Percentiles rank a stretch among this genome's conserved stretches.
Conservation (phyloP, 2,797 vertebrate genomes). For the Tangara arthus region DNA sequence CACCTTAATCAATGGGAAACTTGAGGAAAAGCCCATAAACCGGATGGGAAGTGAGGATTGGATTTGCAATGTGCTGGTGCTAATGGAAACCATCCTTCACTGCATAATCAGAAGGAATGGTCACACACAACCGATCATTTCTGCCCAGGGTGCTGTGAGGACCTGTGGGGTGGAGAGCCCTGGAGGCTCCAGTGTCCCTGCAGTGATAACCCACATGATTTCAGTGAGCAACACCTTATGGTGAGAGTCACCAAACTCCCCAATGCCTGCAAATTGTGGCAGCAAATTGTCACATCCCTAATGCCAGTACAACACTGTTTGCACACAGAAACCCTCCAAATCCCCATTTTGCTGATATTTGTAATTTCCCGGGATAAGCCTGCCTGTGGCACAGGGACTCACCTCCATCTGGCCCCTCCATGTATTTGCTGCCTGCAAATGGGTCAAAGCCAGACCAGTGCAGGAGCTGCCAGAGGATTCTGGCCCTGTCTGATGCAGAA, state of each 20-base stretch:
- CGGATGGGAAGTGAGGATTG: neutral
- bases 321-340: neutral
- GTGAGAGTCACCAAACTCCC: neutral
- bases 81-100: neutral
- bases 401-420: rapidly evolving
- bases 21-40: neutral
- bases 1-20: neutral
- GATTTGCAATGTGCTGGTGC: neutral
- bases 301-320: neutral
- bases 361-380: neutral
- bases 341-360: neutral
- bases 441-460: neutral
- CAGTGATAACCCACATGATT: neutral
- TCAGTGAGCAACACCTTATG: neutral
- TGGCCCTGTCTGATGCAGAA: neutral
- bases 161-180: neutral
- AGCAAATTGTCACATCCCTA: conserved; percentile 4
- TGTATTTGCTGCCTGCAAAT: neutral
- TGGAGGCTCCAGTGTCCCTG: neutral
- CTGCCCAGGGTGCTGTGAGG: neutral
- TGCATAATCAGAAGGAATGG: neutral
- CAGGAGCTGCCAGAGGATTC: neutral
- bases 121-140: neutral
- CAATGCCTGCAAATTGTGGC: neutral
- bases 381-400: neutral